Evolutionary conservation across 1,140 invertebrate genomes (phyloP).

Genomic region (Vanessa atalanta): DNA sequence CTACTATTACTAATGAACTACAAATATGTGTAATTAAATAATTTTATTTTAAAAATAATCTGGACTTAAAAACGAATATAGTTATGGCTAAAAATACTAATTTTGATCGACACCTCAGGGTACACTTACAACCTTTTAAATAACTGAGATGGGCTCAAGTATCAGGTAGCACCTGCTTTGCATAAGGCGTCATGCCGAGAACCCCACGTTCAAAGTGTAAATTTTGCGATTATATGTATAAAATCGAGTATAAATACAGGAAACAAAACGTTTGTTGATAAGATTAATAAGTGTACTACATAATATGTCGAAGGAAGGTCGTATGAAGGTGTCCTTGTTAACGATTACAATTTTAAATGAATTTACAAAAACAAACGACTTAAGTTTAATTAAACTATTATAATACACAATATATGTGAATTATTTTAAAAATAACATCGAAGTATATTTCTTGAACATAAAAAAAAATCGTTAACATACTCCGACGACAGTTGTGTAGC

Average conservation of each 20-base stretch:
- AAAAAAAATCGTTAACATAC: conserved; percentile 38
- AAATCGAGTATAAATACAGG: conserved; percentile 69
- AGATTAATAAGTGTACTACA: conserved; percentile 63
- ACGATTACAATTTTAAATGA: conserved; percentile 38
- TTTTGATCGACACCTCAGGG: conserved; percentile 11
- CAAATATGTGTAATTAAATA: too few relatives aligned
- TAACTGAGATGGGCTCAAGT: conserved; percentile 45
- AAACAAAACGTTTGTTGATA: conserved; percentile 65
- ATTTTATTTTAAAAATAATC: too few relatives aligned
- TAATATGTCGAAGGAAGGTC: conserved; percentile 56
- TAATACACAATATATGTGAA: not conserved
- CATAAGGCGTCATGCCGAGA: conserved; percentile 77
- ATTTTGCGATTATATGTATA: conserved; percentile 78
- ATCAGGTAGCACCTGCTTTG: conserved; percentile 79
- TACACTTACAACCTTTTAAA: conserved; percentile 44
- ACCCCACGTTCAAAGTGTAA: conserved; percentile 76
- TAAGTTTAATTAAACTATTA: conserved; percentile 3
- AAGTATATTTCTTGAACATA: not conserved
- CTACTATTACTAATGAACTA: too few relatives aligned
- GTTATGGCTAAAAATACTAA: not conserved
- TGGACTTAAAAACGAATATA: too few relatives aligned
- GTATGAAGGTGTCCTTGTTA: conserved; percentile 64
- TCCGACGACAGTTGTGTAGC: conserved; percentile 25
- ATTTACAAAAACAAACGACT: conserved; percentile 3
- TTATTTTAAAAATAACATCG: not conserved